Base-by-base conservation (phyloP, 2,888 invertebrate genomes). In the Cecidostiba fungosa region DNA sequence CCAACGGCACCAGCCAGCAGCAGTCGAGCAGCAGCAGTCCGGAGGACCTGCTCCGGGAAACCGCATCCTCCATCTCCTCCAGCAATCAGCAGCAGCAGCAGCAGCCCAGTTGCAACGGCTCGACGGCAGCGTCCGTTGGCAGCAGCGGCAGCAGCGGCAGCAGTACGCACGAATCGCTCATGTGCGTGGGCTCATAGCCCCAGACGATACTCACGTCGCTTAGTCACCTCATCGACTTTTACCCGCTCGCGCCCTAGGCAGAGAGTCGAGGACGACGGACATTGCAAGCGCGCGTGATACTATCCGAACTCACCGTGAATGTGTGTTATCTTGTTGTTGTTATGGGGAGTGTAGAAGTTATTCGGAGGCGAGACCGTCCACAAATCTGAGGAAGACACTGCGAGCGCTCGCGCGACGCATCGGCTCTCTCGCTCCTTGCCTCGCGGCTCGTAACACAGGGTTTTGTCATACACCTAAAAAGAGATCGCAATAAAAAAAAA, bases 181-280 rank as follows among this genome's bases (percentile, higher is more conserved):
- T 93, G 93, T 93, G 93, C 90, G 93, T 92, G 43, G 92, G 93
- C 76, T 92, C 93, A 93, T 93, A 93, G 93, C 93, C 93, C 90
- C 91, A 91, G 82, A 88, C 87, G 86, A 92, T 92, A 89, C 90
- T 92, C 88, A 92, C 92, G 86, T 92, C 92, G 90, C 90, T 93
- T 90, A 92, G 92, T 89, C 93, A 93, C 87, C 92, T 93, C 91
- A 92, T 92, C 90, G 92, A 93, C 91, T 92, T 92, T 87, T 92
- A 93, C 89, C 92, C 93, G 86, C 86, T 92, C 79, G 91, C 89
- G 88, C 91, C 91, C 32, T 84, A 84, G 66, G 29, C 26, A 29
- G 10, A 23, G 62, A 50, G 54, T 10, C 26, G 66, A 66, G 43
- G 32, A 77, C 23, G 62, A 59, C 73, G 26, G 70, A 26, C 23